These are phyloP conservation scores for Thelaira solivaga DNA, from an alignment of 2,888 invertebrate species.

Conservation along the genomic window DNA sequence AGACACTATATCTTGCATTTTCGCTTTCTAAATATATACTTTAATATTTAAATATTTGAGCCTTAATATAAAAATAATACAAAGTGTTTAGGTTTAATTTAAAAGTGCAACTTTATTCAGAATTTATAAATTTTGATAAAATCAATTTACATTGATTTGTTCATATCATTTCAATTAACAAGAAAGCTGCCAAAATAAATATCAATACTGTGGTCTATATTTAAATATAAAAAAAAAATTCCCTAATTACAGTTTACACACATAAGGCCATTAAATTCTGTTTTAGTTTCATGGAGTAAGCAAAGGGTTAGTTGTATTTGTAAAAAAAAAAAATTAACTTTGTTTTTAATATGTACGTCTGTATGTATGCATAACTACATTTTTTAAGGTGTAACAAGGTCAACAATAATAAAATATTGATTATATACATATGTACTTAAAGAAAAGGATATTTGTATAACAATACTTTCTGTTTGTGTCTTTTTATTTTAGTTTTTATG, in stretches of 20 bases:
- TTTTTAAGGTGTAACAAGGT: conserved; percentile 17
- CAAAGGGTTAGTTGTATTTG: background rate
- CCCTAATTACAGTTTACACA: conserved; percentile 52
- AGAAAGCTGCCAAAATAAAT: conserved; percentile 41
- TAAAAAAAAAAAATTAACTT: background rate
- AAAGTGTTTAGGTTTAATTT: conserved; percentile 10
- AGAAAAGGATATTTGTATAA: background rate
- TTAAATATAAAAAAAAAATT: conserved; percentile 35
- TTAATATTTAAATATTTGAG: too few relatives aligned
- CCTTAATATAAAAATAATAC: too few relatives aligned
- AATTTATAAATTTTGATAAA: conserved; percentile 26
- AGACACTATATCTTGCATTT: too few relatives aligned
- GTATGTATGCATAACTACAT: too few relatives aligned
- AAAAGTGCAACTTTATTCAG: conserved; percentile 52
- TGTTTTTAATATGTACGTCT: background rate
- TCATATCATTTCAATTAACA: conserved; percentile 7
- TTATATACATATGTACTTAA: conserved; percentile 19
- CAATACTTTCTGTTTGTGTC: conserved; percentile 17
- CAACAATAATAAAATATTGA: conserved; percentile 31
- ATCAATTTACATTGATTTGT: background rate
- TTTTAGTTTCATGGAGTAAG: background rate
- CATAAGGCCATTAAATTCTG: conserved; percentile 46
- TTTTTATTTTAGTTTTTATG: background rate
- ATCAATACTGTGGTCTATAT: background rate
- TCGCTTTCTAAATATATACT: too few relatives aligned